Conservation (phyloP, 1,140 invertebrate genomes). For the Trinorchestia longiramus region DNA sequence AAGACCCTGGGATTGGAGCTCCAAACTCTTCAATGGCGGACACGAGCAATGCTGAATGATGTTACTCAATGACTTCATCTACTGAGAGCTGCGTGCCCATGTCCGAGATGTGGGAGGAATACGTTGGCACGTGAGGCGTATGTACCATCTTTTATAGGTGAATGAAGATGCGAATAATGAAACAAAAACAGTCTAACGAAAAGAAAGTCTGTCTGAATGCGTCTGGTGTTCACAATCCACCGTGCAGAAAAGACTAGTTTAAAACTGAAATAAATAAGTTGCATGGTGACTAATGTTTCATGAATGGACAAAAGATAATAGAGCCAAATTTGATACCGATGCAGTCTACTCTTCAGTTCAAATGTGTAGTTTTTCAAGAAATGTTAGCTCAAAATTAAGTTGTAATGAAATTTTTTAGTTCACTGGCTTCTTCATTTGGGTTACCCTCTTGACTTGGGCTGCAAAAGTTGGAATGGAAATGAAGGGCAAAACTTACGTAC, state of each 20-base stretch:
- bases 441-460: no score
- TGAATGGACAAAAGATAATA: no score
- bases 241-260: background rate
- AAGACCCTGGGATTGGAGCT: conserved; percentile 35
- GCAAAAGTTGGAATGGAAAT: background rate
- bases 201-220: background rate
- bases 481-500: background rate
- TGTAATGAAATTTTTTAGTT: no score
- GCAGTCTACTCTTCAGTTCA: no score
- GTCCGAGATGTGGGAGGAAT: background rate
- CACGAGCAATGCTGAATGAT: conserved; percentile 20
- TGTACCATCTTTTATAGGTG: background rate
- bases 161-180: background rate
- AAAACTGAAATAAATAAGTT: background rate
- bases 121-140: background rate
- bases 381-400: no score
- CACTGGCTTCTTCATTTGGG: no score
- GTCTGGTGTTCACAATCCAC: background rate
- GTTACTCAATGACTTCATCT: background rate
- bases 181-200: background rate
- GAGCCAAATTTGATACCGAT: no score
- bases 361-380: no score
- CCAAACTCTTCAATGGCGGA: conserved; percentile 4
- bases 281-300: background rate
- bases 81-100: background rate